phyloP scores from a whole-genome alignment of 2,113 vertebrate genomes.

The Cephalopterus ornatus region DNA sequence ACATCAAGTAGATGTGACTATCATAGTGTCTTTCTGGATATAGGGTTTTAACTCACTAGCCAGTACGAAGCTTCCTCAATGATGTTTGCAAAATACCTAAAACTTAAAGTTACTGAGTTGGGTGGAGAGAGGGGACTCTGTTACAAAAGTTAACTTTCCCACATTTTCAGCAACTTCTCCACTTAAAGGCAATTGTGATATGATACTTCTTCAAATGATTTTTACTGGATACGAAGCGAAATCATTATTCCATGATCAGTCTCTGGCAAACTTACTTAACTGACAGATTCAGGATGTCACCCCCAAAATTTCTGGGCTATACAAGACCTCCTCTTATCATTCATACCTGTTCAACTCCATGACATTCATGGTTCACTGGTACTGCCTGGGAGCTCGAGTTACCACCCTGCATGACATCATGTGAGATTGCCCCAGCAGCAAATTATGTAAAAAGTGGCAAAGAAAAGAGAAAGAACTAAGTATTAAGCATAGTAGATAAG shows the following conservation, averaged over 20 bases:
- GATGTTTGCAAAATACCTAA: background rate
- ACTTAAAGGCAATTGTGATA: background rate
- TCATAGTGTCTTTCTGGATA: background rate
- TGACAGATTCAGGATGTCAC: background rate
- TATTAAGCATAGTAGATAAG: background rate
- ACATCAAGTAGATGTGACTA: background rate
- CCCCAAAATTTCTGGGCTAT: background rate
- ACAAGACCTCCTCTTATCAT: background rate
- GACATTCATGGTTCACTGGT: background rate
- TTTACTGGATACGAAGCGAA: background rate
- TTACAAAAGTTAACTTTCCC: background rate
- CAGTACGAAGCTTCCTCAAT: background rate
- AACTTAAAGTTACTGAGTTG: background rate
- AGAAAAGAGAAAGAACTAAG: background rate
- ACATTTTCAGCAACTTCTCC: background rate
- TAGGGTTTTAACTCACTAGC: background rate
- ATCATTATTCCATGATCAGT: background rate
- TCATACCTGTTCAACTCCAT: fast-evolving
- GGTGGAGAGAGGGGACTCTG: background rate
- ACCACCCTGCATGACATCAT: background rate
- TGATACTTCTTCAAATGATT: background rate
- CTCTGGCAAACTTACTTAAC: background rate
- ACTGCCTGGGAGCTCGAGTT: background rate
- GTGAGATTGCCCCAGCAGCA: background rate
- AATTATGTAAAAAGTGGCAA: background rate